Evolutionary conservation across 1,140 invertebrate species (phyloP).

Genomic region (Lepidurus packardi): DNA sequence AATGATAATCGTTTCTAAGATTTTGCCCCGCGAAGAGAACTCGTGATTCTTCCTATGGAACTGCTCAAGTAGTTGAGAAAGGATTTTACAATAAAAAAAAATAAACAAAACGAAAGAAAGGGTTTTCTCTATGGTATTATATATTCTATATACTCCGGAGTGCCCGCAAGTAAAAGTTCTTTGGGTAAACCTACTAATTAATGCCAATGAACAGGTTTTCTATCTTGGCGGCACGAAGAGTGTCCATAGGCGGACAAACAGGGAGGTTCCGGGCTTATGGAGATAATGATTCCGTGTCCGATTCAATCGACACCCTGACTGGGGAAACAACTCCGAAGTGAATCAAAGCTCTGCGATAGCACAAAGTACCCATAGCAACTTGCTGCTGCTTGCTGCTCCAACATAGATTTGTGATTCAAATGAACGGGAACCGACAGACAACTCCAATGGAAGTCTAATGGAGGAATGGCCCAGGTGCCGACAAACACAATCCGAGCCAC

Average conservation of each 20-base stretch:
- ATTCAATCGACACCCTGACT: constrained; percentile 18
- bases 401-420: constrained; percentile 11
- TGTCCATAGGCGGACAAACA: background rate
- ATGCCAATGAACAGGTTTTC: background rate
- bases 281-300: constrained; percentile 10
- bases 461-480: background rate
- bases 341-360: constrained; percentile 1
- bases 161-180: background rate
- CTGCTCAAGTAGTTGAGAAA: background rate
- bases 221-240: background rate
- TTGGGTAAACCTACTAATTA: background rate
- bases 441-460: constrained; percentile 9
- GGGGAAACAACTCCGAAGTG: constrained; percentile 7
- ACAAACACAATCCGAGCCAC: constrained; percentile 16
- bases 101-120: background rate
- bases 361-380: constrained; percentile 1
- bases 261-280: constrained; percentile 10
- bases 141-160: too few species aligned
- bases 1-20: constrained; percentile 6
- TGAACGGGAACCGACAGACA: constrained; percentile 1
- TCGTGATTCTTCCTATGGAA: background rate
- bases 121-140: background rate
- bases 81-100: background rate
- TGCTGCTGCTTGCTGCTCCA: background rate
- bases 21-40: background rate